These are phyloP conservation scores for Lithophane ornitopus DNA, from an alignment of 2,888 invertebrate genomes.

Conservation along the genomic window DNA sequence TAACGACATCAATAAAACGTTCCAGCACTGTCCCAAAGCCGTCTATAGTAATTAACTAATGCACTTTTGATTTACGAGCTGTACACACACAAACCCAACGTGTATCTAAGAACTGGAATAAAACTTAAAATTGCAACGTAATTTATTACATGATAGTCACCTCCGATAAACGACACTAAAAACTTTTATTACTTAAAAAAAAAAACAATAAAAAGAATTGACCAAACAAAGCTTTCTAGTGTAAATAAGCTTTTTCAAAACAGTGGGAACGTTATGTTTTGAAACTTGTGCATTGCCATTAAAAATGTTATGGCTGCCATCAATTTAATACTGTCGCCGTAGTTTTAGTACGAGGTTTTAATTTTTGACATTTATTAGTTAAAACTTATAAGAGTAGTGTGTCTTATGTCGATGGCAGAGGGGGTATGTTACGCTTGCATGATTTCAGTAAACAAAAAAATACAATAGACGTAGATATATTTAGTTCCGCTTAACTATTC, in stretches of 20 bases:
- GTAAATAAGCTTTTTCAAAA: conserved; percentile 81
- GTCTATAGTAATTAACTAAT: conserved; percentile 58
- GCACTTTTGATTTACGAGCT: conserved; percentile 59
- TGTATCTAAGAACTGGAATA: conserved; percentile 63
- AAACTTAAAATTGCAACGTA: conserved; percentile 71
- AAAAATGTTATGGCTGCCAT: conserved; percentile 85
- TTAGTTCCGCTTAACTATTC: too few species aligned
- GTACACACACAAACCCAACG: conserved; percentile 14
- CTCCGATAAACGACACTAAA: conserved; percentile 72
- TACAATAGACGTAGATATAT: too few species aligned
- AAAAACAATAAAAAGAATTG: conserved; percentile 81
- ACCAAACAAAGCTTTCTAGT: conserved; percentile 81
- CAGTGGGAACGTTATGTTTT: conserved; percentile 79
- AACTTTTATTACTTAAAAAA: conserved; percentile 81
- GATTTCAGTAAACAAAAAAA: conserved; percentile 12
- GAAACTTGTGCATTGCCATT: conserved; percentile 80
- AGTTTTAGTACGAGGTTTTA: conserved; percentile 81
- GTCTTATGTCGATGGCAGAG: conserved; percentile 33
- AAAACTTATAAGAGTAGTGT: conserved; percentile 41
- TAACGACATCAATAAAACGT: conserved; percentile 48
- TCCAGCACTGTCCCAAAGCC: conserved; percentile 16
- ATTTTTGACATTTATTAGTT: conserved; percentile 84
- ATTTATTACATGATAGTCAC: conserved; percentile 74
- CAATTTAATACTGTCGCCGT: conserved; percentile 85
- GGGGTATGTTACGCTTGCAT: conserved; percentile 11